phyloP scores from a whole-genome alignment of 2,113 vertebrate genomes.

The Numenius arquata region DNA sequence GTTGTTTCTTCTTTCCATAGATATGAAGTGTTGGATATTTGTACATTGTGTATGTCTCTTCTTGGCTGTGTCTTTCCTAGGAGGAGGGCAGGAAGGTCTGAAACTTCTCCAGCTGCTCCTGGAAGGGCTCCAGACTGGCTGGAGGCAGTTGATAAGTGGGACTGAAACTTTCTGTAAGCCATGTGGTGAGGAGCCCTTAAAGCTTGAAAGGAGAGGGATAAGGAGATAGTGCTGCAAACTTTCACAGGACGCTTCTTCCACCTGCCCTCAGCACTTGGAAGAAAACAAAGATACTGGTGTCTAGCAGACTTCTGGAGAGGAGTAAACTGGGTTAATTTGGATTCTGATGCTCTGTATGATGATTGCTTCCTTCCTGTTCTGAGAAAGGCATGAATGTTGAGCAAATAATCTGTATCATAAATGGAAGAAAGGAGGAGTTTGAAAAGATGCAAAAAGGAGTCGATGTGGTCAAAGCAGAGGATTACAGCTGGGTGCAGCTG shows the following conservation, averaged over 20 bases:
- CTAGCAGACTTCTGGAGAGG: background rate
- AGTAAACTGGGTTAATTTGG: too few species aligned
- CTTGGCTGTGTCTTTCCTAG: background rate
- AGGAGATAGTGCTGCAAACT: background rate
- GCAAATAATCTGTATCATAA: background rate
- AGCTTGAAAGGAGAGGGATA: background rate
- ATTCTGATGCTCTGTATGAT: background rate
- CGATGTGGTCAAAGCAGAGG: accelerated
- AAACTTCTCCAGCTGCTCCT: background rate
- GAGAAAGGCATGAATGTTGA: background rate
- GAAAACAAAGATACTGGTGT: background rate
- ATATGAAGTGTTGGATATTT: background rate
- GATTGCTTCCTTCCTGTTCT: background rate
- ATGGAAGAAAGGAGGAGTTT: background rate
- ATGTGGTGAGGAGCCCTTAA: background rate
- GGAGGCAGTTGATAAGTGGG: background rate
- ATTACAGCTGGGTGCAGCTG: background rate
- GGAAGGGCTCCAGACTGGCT: conserved; percentile 22
- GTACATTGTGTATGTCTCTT: accelerated
- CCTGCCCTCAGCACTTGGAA: background rate
- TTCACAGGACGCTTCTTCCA: background rate
- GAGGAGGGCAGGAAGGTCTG: background rate
- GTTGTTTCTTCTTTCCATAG: background rate
- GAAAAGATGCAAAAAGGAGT: background rate
- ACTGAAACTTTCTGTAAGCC: background rate